Evolutionary conservation across 2,797 vertebrate species (phyloP), one percentile per base, ranked within the genome.

Genomic region (Pitangus sulphuratus): DNA sequence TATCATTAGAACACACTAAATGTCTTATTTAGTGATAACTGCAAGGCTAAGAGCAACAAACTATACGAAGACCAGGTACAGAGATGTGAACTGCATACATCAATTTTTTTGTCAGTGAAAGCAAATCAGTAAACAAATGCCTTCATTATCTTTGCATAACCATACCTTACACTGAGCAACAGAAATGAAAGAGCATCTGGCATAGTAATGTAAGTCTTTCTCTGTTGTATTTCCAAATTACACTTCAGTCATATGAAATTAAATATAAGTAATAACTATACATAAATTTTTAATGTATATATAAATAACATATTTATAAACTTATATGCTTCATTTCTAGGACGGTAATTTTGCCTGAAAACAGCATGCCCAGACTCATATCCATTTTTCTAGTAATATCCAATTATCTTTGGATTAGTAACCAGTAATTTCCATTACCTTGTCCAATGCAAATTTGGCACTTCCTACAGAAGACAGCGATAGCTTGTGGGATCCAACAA

Each of bases 401-500:
- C 4, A 44, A 26, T 48, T 54, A 48, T 7, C 10, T 92, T 53
- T 79, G 31, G 18, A 45, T 45, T 64, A 77, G 25, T 24, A 72
- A 90, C 10, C 60, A 84, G 53, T 30, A 37, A 54, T 19, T 65
- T 78, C 56, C 28, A 39, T 70, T 99, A 99, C 99, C 99, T 99
- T 99, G 58, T 99, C 99, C 96, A 99, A 56, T 30, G 97, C 96
- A 91, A 99, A 99, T 76, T 98, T 99, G 80, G 97, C 98, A 76
- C 96, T 98, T 89, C 99, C 99, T 60, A 99, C 90, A 17, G 99
- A 99, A 40, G 98, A 97, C 31, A 99, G 87, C 0, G 97, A 98
- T n/a, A 99, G 97, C 35, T 98, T 99, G 96, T 99, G 98, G 33
- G 98, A 99, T 48, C 99, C 99, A 28, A 99, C 98, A 31, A 99